Evolutionary conservation across 2,797 vertebrate species (phyloP).

Genomic region (Menidia menidia): DNA sequence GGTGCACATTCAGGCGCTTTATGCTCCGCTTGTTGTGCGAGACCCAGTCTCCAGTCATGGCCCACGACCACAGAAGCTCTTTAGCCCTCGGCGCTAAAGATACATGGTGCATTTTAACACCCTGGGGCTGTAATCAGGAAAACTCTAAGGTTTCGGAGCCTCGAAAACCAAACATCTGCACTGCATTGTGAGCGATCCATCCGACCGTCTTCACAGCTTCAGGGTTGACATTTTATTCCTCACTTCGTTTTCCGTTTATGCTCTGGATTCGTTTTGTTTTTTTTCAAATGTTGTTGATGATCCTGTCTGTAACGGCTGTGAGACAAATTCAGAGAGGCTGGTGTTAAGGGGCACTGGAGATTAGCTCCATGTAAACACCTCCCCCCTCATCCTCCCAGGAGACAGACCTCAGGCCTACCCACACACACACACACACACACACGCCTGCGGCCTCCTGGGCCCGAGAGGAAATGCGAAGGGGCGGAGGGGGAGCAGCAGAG

Average conservation of each 20-base stretch:
- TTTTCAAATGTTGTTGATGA: conserved; percentile 13
- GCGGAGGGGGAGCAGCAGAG: conserved; percentile 50
- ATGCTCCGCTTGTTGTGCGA: conserved; percentile 38
- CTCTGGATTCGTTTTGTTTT: background rate
- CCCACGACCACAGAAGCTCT: conserved; percentile 32
- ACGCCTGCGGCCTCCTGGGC: conserved; percentile 72
- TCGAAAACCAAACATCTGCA: conserved; percentile 2
- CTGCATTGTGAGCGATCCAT: background rate
- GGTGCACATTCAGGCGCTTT: conserved; percentile 44
- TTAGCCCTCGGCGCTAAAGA: conserved; percentile 12
- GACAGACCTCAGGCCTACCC: conserved; percentile 46
- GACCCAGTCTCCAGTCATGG: conserved; percentile 30
- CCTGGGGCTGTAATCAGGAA: conserved; percentile 22
- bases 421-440: conserved; percentile 25
- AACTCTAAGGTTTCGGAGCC: conserved; percentile 9
- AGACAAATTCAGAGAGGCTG: conserved; percentile 53
- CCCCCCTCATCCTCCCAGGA: conserved; percentile 72
- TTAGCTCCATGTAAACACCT: conserved; percentile 82
- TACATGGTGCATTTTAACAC: conserved; percentile 22
- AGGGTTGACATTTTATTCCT: background rate
- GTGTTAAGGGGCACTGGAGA: conserved; percentile 80
- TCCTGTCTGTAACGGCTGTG: conserved; percentile 10
- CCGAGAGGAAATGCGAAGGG: conserved; percentile 79
- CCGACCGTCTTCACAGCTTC: too few relatives aligned
- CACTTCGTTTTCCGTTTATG: background rate